These are phyloP conservation scores for Bombus picipes DNA, from an alignment of 1,140 invertebrate genomes.

Conservation along the genomic window DNA sequence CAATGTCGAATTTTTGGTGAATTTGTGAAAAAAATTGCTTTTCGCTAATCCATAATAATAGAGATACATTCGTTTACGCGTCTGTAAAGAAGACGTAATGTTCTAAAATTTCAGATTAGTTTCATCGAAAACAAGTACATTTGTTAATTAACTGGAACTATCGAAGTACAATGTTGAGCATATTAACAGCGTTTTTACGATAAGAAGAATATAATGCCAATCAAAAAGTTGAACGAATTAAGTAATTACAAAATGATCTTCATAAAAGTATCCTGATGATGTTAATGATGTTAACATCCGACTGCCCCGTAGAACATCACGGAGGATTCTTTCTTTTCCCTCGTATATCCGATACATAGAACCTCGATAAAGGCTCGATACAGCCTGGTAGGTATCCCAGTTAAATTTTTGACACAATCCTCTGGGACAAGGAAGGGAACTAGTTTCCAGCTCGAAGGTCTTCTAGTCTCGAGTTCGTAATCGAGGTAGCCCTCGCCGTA, in stretches of 20 bases:
- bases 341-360: not conserved
- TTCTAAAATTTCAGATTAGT: no score
- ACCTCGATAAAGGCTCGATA: not conserved
- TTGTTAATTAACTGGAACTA: no score
- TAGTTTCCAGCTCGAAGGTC: slow-evolving; percentile 48
- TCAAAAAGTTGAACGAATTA: no score
- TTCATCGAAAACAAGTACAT: no score
- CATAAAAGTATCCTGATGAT: not conserved
- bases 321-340: not conserved
- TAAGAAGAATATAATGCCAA: no score
- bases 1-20: no score
- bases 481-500: slow-evolving; percentile 50
- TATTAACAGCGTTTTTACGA: no score
- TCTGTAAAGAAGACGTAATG: no score
- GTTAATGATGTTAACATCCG: not conserved
- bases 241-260: not conserved
- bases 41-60: no score
- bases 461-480: slow-evolving; percentile 51
- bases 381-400: not conserved
- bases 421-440: slow-evolving; percentile 12
- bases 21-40: no score
- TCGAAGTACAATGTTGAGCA: no score
- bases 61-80: no score
- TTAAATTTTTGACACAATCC: slow-evolving; percentile 37
- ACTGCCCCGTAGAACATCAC: not conserved